Percentiles rank a stretch among this genome's conserved stretches.
phyloP scores from a whole-genome alignment of 2,797 vertebrate species.

The Chromobotia macracanthus region DNA sequence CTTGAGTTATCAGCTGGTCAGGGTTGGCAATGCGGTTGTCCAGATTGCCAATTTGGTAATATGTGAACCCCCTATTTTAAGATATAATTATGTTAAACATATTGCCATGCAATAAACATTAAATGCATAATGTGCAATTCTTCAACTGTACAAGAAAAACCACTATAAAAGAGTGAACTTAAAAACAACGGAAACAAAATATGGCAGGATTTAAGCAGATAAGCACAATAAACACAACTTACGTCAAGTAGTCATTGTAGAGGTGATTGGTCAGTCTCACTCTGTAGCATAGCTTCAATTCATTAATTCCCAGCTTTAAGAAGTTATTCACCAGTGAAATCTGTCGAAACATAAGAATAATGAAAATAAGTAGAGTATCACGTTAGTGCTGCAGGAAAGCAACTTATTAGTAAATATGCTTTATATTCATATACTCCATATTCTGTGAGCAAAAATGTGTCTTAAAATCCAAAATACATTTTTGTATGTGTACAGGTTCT shows the following conservation, averaged over 20 bases:
- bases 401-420: not conserved
- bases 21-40: slow-evolving; percentile 88
- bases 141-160: not conserved
- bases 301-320: slow-evolving; percentile 85
- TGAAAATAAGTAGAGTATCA: not conserved
- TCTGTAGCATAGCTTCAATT: slow-evolving; percentile 85
- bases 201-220: not conserved
- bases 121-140: too few relatives aligned
- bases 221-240: not conserved
- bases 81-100: not conserved
- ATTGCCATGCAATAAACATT: not conserved
- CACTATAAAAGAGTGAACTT: not conserved
- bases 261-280: slow-evolving; percentile 84
- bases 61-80: slow-evolving; percentile 79
- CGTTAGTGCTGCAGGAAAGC: not conserved
- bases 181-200: not conserved
- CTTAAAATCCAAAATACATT: too few relatives aligned
- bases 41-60: slow-evolving; percentile 89
- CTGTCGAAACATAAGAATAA: slow-evolving; percentile 64
- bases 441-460: not conserved
- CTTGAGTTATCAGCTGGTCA: slow-evolving; percentile 87
- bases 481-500: not conserved
- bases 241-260: slow-evolving; percentile 86
- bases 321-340: slow-evolving; percentile 87
- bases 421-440: too few relatives aligned